phyloP scores from a whole-genome alignment of 2,113 vertebrate species.

The Paracanthobrama guichenoti region DNA sequence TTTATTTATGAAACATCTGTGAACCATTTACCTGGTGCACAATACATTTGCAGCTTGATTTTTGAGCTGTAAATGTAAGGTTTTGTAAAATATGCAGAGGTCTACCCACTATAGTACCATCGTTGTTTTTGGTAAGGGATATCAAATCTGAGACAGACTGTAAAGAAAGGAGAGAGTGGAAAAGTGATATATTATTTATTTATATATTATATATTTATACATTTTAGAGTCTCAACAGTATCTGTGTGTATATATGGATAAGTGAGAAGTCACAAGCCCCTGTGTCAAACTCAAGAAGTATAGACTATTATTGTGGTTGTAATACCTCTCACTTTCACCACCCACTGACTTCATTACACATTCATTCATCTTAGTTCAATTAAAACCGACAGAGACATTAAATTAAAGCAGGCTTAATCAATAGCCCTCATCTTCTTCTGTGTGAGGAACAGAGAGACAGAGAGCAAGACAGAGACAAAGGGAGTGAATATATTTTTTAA shows the following conservation, averaged over 20 bases:
- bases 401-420: slow-evolving; percentile 36
- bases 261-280: not conserved
- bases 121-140: not conserved
- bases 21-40: not conserved
- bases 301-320: not conserved
- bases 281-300: not conserved
- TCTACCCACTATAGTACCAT: not conserved
- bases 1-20: not conserved
- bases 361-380: slow-evolving; percentile 42
- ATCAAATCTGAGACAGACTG: not conserved
- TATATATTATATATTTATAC: not conserved
- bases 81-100: not conserved
- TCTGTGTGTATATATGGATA: not conserved
- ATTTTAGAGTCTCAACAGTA: not conserved
- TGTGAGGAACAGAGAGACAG: not conserved
- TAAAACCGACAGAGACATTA: slow-evolving; percentile 37
- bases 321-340: slow-evolving; percentile 13
- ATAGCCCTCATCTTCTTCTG: not conserved
- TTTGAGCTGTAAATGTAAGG: not conserved
- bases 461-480: not conserved
- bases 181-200: not conserved
- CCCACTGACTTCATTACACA: slow-evolving; percentile 2
- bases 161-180: not conserved
- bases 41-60: not conserved
- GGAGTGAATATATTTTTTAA: not conserved